phyloP scores from a whole-genome alignment of 2,113 vertebrate species.

The Gnathonemus longibarbis region DNA sequence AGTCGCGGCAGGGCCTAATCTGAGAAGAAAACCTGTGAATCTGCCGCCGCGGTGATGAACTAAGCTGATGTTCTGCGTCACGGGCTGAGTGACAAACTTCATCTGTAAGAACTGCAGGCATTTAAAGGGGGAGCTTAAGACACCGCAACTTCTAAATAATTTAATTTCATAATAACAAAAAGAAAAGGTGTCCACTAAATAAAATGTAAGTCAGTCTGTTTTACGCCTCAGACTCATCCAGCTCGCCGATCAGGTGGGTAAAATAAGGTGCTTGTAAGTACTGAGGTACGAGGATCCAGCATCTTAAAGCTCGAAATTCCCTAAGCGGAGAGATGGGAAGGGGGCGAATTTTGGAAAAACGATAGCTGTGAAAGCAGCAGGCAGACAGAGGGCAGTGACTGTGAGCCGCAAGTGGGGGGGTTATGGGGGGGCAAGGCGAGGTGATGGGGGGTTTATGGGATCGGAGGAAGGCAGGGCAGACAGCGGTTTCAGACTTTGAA shows the following conservation, averaged over 20 bases:
- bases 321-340: background rate
- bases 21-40: constrained; percentile 18
- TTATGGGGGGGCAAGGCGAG: background rate
- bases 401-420: background rate
- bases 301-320: background rate
- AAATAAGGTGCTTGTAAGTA: background rate
- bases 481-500: background rate
- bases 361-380: background rate
- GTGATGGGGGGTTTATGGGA: background rate
- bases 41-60: constrained; percentile 4
- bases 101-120: constrained; percentile 32
- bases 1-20: constrained; percentile 40
- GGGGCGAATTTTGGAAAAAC: background rate
- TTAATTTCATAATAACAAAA: background rate
- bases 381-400: background rate
- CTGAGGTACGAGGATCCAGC: background rate
- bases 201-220: background rate
- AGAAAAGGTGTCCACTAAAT: background rate
- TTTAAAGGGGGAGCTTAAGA: constrained; percentile 15
- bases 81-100: constrained; percentile 28
- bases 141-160: background rate
- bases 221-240: background rate
- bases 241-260: background rate
- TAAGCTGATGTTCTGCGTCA: constrained; percentile 1
- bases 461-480: background rate